A percentile compares a stretch with the other conserved stretches of the same genome.
Conservation (phyloP, 1,140 invertebrate genomes). For the Brachionus sp. region DNA sequence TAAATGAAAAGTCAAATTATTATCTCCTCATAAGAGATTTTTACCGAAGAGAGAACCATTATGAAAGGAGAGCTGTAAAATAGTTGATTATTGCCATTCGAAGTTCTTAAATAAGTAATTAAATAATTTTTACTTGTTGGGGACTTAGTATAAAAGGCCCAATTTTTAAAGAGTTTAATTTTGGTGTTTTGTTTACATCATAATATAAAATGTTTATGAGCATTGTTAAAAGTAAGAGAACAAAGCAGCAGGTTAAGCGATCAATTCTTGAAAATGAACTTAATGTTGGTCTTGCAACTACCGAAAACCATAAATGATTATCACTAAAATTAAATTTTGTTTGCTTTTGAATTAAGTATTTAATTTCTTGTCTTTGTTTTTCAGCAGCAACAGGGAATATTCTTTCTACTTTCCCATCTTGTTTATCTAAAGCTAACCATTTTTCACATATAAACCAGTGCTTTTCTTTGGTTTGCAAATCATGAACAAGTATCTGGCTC, state of each 20-base stretch:
- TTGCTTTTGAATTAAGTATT: slow-evolving; percentile 8
- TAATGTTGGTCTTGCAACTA: background rate
- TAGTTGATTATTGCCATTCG: too few relatives aligned
- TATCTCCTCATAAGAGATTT: too few relatives aligned
- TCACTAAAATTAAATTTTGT: slow-evolving; percentile 33
- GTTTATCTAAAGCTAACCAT: slow-evolving; percentile 53
- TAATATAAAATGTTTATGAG: slow-evolving; percentile 17
- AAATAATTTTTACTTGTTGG: background rate
- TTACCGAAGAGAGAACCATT: too few relatives aligned
- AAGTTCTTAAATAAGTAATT: background rate
- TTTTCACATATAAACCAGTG: slow-evolving; percentile 56
- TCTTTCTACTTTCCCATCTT: slow-evolving; percentile 58
- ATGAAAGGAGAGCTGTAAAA: too few relatives aligned
- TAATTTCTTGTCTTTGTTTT: background rate
- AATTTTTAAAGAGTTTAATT: background rate
- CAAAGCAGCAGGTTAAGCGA: slow-evolving; percentile 31
- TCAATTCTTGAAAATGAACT: slow-evolving; percentile 13
- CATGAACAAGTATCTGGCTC: slow-evolving; percentile 56
- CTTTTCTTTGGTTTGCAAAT: slow-evolving; percentile 58
- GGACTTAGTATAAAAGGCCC: slow-evolving; percentile 37
- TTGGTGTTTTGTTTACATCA: background rate
- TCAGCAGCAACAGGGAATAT: slow-evolving; percentile 49
- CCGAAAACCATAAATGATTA: slow-evolving; percentile 41
- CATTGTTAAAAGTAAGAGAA: slow-evolving; percentile 18
- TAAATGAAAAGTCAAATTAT: too few relatives aligned